phyloP scores from a whole-genome alignment of 2,888 invertebrate species.

The Agrochola circellaris region DNA sequence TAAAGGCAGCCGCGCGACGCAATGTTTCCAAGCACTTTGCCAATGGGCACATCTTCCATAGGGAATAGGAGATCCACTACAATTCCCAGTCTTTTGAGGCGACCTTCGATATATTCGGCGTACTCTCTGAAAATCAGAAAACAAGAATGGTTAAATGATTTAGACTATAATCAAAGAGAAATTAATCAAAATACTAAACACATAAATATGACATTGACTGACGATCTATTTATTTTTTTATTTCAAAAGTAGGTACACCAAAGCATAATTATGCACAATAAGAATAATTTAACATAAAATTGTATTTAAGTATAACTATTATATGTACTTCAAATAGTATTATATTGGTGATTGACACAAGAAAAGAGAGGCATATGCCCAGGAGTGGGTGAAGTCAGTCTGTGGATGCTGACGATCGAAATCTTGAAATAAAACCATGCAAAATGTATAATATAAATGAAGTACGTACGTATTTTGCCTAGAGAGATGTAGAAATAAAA shows the following conservation, averaged over 20 bases:
- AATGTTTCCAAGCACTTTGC: slow-evolving; percentile 95
- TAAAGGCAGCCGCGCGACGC: slow-evolving; percentile 97
- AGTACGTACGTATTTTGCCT: slow-evolving; percentile 21
- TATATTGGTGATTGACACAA: neutral
- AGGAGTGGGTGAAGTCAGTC: neutral
- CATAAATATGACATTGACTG: neutral
- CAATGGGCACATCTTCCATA: slow-evolving; percentile 96
- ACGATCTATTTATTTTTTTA: neutral
- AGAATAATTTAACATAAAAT: neutral
- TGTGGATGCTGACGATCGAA: neutral
- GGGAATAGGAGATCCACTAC: slow-evolving; percentile 97
- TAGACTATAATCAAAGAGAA: neutral
- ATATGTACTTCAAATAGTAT: neutral
- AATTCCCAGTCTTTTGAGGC: slow-evolving; percentile 94
- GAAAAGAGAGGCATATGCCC: neutral
- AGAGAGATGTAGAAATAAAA: slow-evolving; percentile 9
- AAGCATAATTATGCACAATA: neutral
- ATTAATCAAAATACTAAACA: neutral
- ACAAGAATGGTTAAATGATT: neutral
- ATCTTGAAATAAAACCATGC: neutral
- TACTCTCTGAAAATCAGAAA: slow-evolving; percentile 92
- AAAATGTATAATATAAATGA: neutral
- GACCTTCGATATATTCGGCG: slow-evolving; percentile 96
- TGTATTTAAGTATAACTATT: neutral
- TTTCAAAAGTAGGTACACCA: neutral